These are phyloP conservation scores for Corythornis leucogaster DNA, from an alignment of 2,797 vertebrate species.

Conservation along the genomic window DNA sequence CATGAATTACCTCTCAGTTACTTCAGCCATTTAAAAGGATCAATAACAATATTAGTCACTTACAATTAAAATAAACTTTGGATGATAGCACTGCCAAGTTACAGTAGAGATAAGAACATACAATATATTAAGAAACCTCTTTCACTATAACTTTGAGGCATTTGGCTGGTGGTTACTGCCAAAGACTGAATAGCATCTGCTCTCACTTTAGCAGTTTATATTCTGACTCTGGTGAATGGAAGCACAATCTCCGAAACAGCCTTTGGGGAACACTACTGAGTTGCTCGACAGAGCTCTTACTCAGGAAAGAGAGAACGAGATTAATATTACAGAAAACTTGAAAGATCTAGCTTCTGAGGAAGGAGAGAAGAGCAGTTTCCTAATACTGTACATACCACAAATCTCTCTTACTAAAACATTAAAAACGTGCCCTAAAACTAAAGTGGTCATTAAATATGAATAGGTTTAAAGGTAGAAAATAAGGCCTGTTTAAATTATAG, in stretches of 20 bases:
- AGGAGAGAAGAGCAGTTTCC: slow-evolving; percentile 24
- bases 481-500: background rate
- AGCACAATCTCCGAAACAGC: slow-evolving; percentile 65
- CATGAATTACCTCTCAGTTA: slow-evolving; percentile 29
- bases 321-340: slow-evolving; percentile 65
- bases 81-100: slow-evolving; percentile 38
- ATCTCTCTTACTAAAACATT: slow-evolving; percentile 39
- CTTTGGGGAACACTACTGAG: slow-evolving; percentile 70
- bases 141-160: slow-evolving; percentile 64
- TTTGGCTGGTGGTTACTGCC: slow-evolving; percentile 65
- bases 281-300: slow-evolving; percentile 44
- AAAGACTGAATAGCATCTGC: slow-evolving; percentile 66
- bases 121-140: slow-evolving; percentile 52
- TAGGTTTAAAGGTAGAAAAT: slow-evolving; percentile 19
- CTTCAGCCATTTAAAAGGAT: slow-evolving; percentile 18
- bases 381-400: slow-evolving; percentile 27
- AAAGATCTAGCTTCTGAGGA: slow-evolving; percentile 53
- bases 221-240: slow-evolving; percentile 60
- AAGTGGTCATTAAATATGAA: slow-evolving; percentile 36
- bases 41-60: slow-evolving; percentile 32
- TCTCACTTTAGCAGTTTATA: slow-evolving; percentile 74
- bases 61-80: slow-evolving; percentile 45
- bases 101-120: slow-evolving; percentile 46
- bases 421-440: slow-evolving; percentile 15
- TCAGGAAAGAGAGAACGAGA: slow-evolving; percentile 30